Evolutionary conservation across 2,888 invertebrate genomes (phyloP).

Genomic region (Sturmia bella): DNA sequence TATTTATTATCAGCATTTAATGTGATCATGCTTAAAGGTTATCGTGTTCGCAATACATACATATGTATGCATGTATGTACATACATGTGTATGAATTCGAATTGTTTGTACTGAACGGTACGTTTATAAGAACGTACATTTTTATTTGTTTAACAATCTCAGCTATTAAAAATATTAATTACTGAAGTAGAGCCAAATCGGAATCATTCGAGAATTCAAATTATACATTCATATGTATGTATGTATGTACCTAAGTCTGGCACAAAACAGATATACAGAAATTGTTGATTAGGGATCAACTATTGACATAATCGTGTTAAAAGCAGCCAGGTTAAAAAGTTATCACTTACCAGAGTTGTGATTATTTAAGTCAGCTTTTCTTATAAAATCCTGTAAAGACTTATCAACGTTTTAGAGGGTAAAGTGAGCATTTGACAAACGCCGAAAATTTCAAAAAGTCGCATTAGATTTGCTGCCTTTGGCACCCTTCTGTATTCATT

Average conservation of each 20-base stretch:
- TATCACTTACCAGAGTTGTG: conserved; percentile 17
- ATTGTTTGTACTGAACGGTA: conserved; percentile 5
- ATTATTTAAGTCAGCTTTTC: conserved; percentile 11
- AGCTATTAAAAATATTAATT: conserved; percentile 29
- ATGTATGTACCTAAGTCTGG: conserved; percentile 16
- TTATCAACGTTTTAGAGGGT: neutral
- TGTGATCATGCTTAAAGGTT: conserved; percentile 63
- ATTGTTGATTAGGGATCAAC: conserved; percentile 28
- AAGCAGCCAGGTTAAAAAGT: conserved; percentile 20
- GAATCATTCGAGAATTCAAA: neutral
- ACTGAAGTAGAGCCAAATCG: conserved; percentile 25
- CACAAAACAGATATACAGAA: neutral
- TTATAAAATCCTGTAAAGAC: neutral
- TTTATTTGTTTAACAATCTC: conserved; percentile 39
- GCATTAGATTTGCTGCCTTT: conserved; percentile 45
- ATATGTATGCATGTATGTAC: no score
- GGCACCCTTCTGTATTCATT: conserved; percentile 26
- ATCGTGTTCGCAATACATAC: conserved; percentile 47
- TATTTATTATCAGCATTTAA: conserved; percentile 57
- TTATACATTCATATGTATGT: neutral
- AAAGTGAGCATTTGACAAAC: conserved; percentile 10
- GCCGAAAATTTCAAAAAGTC: conserved; percentile 18
- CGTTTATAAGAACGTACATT: neutral
- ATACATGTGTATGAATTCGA: neutral
- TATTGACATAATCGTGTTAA: conserved; percentile 42